Percentiles rank a stretch among this genome's conserved stretches.
phyloP scores from a whole-genome alignment of 2,113 vertebrate genomes.

The cat (Felis catus) region DNA sequence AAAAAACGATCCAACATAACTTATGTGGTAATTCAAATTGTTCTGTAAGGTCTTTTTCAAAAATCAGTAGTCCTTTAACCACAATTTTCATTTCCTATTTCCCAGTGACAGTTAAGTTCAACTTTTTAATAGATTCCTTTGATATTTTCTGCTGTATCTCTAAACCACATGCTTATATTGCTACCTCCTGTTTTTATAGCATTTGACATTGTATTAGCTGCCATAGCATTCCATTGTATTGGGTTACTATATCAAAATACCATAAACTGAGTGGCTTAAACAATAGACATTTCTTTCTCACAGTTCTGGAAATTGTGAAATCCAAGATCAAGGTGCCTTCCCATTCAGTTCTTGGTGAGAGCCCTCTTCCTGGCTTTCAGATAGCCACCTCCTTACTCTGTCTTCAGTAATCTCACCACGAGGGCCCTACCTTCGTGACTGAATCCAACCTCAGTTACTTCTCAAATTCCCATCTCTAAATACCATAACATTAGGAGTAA shows the following conservation, averaged over 20 bases:
- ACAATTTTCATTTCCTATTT: not conserved
- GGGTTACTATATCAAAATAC: not conserved
- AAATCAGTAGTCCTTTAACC: not conserved
- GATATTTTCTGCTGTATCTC: not conserved
- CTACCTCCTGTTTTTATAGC: not conserved
- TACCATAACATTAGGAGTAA: not conserved
- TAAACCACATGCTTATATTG: not conserved
- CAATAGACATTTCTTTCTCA: not conserved
- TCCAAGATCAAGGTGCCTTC: not conserved
- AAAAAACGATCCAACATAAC: not conserved
- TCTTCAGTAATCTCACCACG: not conserved
- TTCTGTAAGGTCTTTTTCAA: not conserved
- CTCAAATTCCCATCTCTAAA: not conserved
- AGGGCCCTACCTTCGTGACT: not conserved
- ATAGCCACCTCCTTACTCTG: not conserved
- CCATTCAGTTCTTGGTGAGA: not conserved
- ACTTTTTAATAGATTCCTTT: not conserved
- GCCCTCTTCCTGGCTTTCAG: not conserved
- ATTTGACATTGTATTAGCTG: not conserved
- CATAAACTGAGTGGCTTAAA: not conserved
- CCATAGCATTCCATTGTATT: not conserved
- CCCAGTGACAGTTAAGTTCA: not conserved
- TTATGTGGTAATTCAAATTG: not conserved
- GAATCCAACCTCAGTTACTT: not conserved
- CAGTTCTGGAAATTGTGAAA: not conserved